Conservation (phyloP, 2,113 vertebrate genomes). For the Chiloscyllium plagiosum region DNA sequence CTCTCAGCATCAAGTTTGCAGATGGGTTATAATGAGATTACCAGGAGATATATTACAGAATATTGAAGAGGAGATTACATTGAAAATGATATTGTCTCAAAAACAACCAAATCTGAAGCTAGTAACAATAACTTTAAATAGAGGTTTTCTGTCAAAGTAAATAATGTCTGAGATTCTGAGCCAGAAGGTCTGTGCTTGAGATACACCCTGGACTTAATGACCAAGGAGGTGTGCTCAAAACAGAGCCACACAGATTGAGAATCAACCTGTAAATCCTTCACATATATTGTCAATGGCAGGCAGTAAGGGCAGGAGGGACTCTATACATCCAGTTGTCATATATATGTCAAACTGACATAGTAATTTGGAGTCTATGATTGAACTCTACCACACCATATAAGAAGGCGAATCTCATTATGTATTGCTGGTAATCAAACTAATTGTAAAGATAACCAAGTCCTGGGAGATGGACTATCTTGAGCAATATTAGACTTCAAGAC, state of each 20-base stretch:
- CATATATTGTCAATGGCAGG: too few species aligned
- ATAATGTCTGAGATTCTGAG: too few species aligned
- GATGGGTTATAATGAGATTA: background rate
- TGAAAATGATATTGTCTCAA: background rate
- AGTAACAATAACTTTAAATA: background rate
- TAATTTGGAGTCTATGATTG: too few species aligned
- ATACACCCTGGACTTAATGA: too few species aligned
- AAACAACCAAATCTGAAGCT: background rate
- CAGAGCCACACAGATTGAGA: too few species aligned
- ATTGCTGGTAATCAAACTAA: background rate
- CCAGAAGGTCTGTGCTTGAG: too few species aligned
- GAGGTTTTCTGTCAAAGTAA: background rate
- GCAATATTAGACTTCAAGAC: background rate
- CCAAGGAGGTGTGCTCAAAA: too few species aligned
- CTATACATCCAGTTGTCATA: too few species aligned
- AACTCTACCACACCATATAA: background rate
- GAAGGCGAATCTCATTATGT: background rate
- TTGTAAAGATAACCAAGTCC: background rate
- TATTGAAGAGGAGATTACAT: background rate
- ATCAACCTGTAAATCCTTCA: too few species aligned
- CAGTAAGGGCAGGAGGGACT: too few species aligned
- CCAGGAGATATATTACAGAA: background rate
- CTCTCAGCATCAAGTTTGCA: background rate
- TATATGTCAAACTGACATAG: too few species aligned
- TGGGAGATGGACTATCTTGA: background rate